Evolutionary conservation across 2,797 vertebrate genomes (phyloP).

Genomic region (Emydoidea blandingii): DNA sequence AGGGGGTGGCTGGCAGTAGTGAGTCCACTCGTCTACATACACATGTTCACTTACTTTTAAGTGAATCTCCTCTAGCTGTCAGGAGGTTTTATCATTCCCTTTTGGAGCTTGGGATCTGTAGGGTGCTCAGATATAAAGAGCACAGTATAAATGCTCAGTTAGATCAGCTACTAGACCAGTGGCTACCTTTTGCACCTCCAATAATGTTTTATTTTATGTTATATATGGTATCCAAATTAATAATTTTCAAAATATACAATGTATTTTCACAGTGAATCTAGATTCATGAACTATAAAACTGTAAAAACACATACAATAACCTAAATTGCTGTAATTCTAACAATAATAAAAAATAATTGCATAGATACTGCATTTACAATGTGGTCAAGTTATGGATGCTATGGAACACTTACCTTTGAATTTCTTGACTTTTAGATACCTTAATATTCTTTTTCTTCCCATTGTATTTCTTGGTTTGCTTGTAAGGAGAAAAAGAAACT

Average conservation of each 20-base stretch:
- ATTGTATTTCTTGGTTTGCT: conserved; percentile 12
- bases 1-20: too few species aligned
- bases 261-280: background rate
- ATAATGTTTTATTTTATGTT: background rate
- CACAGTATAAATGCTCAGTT: background rate
- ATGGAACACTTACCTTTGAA: conserved; percentile 30
- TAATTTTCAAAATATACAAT: background rate
- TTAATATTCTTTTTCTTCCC: conserved; percentile 8
- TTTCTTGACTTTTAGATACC: conserved; percentile 21
- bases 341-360: background rate
- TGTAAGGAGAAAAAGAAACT: background rate
- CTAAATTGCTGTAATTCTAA: background rate
- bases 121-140: background rate
- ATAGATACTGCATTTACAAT: background rate
- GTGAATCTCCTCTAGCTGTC: background rate
- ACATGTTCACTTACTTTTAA: background rate
- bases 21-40: background rate
- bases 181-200: background rate
- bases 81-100: conserved; percentile 17
- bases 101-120: background rate
- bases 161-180: background rate
- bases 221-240: background rate
- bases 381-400: background rate
- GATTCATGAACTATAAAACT: background rate
- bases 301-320: background rate